Percentiles rank a stretch among this genome's conserved stretches.
These are phyloP conservation scores for Tenthredo mesomela DNA, from an alignment of 2,888 invertebrate genomes.

Conservation along the genomic window DNA sequence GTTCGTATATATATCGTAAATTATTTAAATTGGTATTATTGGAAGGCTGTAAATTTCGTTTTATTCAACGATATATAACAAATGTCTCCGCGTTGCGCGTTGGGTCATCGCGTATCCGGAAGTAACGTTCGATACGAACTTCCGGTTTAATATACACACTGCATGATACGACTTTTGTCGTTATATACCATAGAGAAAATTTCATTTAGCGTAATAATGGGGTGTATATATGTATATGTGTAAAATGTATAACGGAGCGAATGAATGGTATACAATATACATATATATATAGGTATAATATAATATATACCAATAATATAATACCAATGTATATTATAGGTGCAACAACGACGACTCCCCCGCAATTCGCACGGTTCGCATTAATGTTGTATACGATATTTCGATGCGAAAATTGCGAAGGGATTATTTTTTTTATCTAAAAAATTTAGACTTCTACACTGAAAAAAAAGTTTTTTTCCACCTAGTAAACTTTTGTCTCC, in stretches of 20 bases:
- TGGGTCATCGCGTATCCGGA: constrained; percentile 24
- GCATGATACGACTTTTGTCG: neutral
- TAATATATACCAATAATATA: no score
- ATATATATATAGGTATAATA: no score
- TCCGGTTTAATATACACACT: constrained; percentile 37
- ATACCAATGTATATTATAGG: no score
- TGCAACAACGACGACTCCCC: no score
- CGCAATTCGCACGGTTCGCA: no score
- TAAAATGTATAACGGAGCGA: neutral
- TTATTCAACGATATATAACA: constrained; percentile 1
- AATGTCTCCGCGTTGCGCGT: constrained; percentile 1
- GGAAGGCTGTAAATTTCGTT: neutral
- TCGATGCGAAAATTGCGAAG: no score
- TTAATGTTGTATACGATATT: no score
- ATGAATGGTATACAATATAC: neutral
- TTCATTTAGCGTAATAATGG: neutral
- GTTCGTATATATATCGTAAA: neutral
- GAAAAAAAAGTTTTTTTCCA: no score
- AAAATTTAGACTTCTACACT: no score
- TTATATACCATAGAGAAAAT: neutral
- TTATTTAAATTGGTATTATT: neutral
- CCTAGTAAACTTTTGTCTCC: no score
- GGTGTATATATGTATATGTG: neutral
- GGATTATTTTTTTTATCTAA: neutral
- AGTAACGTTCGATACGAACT: constrained; percentile 32